Evolutionary conservation across 2,113 vertebrate genomes (phyloP).

Genomic region (Paratilapia polleni): DNA sequence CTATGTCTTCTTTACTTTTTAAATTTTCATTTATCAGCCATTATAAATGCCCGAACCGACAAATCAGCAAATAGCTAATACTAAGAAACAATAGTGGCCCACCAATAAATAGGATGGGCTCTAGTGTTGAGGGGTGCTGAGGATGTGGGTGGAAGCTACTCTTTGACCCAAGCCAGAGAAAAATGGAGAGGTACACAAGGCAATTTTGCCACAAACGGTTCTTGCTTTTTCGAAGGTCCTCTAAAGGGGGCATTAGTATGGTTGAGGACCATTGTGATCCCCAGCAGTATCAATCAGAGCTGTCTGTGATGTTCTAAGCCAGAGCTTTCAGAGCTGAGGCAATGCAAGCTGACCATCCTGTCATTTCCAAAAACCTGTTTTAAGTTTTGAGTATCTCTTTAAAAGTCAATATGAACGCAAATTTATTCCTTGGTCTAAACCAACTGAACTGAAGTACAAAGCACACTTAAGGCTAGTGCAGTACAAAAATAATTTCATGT

Average conservation of each 20-base stretch:
- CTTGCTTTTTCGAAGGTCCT: too few species aligned
- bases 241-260: neutral
- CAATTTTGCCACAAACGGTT: too few species aligned
- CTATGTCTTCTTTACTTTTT: neutral
- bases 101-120: neutral
- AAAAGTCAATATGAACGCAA: neutral
- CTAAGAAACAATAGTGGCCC: neutral
- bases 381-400: neutral
- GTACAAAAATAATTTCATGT: neutral
- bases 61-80: neutral
- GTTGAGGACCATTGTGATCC: neutral
- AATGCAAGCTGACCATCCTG: neutral
- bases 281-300: fast-evolving
- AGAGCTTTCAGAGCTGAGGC: neutral
- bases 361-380: neutral
- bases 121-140: neutral
- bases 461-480: neutral
- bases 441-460: neutral
- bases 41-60: neutral
- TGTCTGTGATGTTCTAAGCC: neutral
- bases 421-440: neutral
- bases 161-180: too few species aligned
- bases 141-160: too few species aligned
- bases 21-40: neutral
- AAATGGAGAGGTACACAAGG: too few species aligned